phyloP scores from a whole-genome alignment of 2,113 vertebrate species.

The Lipophrys pholis region DNA sequence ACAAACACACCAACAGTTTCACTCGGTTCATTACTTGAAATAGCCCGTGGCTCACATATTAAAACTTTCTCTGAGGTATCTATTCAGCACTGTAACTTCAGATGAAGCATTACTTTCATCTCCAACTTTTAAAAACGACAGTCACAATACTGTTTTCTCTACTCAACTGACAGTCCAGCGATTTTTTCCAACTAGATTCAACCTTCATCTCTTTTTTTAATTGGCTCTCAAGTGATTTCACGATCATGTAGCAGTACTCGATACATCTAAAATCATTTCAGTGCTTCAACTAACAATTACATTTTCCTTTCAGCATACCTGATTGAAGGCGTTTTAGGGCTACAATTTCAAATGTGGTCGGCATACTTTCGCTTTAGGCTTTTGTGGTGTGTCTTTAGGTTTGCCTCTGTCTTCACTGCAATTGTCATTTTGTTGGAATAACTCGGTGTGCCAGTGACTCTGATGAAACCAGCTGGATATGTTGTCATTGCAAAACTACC shows the following conservation, averaged over 20 bases:
- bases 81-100: too few species aligned
- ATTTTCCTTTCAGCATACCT: background rate
- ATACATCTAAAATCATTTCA: constrained; percentile 8
- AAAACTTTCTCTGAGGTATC: too few species aligned
- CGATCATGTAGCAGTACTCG: background rate
- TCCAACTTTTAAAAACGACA: too few species aligned
- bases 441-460: constrained; percentile 3
- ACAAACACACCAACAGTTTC: too few species aligned
- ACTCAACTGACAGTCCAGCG: constrained; percentile 6
- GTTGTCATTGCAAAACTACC: background rate
- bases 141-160: background rate
- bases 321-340: background rate
- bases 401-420: background rate
- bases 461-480: background rate
- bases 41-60: too few species aligned
- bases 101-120: background rate
- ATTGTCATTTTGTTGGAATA: background rate
- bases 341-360: too few species aligned
- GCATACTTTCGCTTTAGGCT: background rate
- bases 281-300: background rate
- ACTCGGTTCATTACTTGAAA: too few species aligned
- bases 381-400: background rate
- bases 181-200: constrained; percentile 1
- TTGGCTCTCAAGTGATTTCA: background rate
- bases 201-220: background rate